These are phyloP conservation scores for Rosalia funebris DNA, from an alignment of 2,888 invertebrate species.

Conservation along the genomic window DNA sequence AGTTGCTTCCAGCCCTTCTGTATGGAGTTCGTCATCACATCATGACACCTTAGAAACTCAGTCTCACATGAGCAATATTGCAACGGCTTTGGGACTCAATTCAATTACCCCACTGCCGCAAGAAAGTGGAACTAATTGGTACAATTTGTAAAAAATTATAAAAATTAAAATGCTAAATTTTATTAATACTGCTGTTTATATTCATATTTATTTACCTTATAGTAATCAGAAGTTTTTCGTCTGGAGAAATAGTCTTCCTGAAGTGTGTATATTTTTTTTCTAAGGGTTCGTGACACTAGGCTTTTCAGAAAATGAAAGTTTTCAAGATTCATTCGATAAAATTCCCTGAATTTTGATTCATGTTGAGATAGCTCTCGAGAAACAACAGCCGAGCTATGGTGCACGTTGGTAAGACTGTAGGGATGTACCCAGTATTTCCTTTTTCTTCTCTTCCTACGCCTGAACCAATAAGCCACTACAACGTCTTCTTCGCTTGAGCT, in stretches of 20 bases:
- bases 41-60: background rate
- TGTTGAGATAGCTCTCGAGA: background rate
- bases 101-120: background rate
- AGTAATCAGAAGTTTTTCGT: slow-evolving; percentile 1
- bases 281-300: background rate
- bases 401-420: background rate
- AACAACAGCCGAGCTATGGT: background rate
- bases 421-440: background rate
- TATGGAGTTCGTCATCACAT: background rate
- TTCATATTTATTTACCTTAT: slow-evolving; percentile 1
- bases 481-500: background rate
- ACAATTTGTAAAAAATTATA: background rate
- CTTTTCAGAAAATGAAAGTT: background rate
- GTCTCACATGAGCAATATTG: background rate
- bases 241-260: background rate
- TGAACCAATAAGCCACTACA: background rate
- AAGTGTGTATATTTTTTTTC: slow-evolving; percentile 14
- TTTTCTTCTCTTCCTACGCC: background rate
- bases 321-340: background rate
- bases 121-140: background rate
- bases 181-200: background rate
- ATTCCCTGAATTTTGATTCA: background rate
- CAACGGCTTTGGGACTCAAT: background rate
- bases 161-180: background rate
- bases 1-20: background rate